Base-by-base conservation (phyloP, 2,888 invertebrate species). In the Tachina lurida region DNA sequence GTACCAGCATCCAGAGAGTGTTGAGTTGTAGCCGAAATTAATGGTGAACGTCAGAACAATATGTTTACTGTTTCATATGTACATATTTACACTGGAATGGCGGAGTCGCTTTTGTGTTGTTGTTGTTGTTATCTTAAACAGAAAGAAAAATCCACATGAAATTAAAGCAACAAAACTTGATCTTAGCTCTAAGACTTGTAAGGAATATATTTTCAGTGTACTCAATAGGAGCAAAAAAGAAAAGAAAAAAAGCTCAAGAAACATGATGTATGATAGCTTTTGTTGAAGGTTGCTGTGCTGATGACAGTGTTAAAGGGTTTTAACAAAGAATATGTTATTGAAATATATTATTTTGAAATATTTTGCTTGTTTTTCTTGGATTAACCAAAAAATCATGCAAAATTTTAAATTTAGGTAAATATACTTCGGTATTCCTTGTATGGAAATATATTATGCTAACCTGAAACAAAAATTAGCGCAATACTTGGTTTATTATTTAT, bases 21-120 rank as follows among this genome's bases (percentile, higher is more conserved):
- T 75, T 75, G 75, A 83, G 62, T 76, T 86, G 78, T 65, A 71
- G 79, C 65, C 60, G 43, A 86, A 82, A 86, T 83, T 79, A 86
- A 86, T 82, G 79, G 71, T 60, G 68, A 73, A 79, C 79, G 86
- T 86, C 86, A 76, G 13, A 67, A 76, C 52, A 65, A 79, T 76
- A 73, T 78, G 82, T 79, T 83, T 82, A 67, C 63, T 82, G 78
- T 78, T 70, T 84, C 65, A 77, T 60, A 73, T 76, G 70, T 58
- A 22, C 22, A 22, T 22, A 63, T 77, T 70, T 74, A 77, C 76
- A 78, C 43, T 60, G 49, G 19, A 63, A 75, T 70, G 56, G 70
- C 52, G 74, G 63, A 82, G 85, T 84, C 54, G 56, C 73, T 15
- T 41, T 58, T 47, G 10, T 65, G 8, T 73, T 41, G 17, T 63